Evolutionary conservation across 1,140 invertebrate species (phyloP), one percentile per base, ranked within the genome.

Genomic region (Eufriesea mexicana): DNA sequence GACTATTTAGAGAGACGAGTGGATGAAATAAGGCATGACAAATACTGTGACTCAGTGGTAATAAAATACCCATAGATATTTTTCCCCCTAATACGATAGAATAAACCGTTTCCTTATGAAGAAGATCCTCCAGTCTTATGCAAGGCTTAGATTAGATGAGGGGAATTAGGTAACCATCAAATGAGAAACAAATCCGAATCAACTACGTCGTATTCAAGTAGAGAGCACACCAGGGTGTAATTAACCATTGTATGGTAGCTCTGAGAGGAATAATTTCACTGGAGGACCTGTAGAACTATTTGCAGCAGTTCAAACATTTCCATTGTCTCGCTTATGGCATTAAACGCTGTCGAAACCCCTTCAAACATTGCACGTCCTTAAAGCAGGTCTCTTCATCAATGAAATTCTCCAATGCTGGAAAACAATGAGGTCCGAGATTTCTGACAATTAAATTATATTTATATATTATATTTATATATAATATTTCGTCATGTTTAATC

Each of bases 231-330:
- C 47, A 25, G 35, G 57, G 20, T 62, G 7, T 12, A 62, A 49
- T n/a, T 42, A 59, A 57, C 54, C 20, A 16, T 42, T 7, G 8
- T 20, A 45, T 2, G 45, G 49, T 68, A 68, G n/a, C 66, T 68
- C 42, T 25, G 42, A 2, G 8, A 5, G 8, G 23, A 51, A 51
- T 23, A 51, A n/a, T 64, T 35, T 35, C 25, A 25, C 5, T 70
- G 5, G 42, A 16, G 45, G 51, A 51, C 10, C 16, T 7, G 28
- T 12, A 25, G 28, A 51, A 51, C 67, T 25, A n/a, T 51, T 70
- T 25, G 8, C 67, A n/a, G 28, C 54, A 59, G 72, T 25, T 59
- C 54, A 74, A 74, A 74, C 55, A 74, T 59, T 47, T 0, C 35
- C 28, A 9, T 16, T 18, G 12, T 10, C n/a, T 51, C 47, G 10